Conservation (phyloP, 2,113 vertebrate species). For the Caloenas nicobarica region DNA sequence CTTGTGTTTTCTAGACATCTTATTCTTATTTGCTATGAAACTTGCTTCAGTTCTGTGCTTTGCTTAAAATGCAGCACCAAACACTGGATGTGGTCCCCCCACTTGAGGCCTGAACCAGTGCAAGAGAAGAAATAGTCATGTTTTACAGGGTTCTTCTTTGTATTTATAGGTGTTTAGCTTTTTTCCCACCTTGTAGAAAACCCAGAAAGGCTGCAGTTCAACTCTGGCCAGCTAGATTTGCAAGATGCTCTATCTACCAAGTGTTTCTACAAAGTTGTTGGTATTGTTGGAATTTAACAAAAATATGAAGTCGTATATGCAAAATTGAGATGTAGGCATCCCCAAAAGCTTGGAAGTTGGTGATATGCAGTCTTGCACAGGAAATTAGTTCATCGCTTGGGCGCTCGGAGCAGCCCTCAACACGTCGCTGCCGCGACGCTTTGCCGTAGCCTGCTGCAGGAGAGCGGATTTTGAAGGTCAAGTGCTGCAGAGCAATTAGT, state of each 20-base stretch:
- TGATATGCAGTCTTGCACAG: no score
- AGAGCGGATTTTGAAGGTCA: constrained; percentile 29
- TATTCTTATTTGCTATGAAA: background rate
- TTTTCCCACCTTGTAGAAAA: background rate
- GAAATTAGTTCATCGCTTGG: background rate
- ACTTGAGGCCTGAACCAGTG: background rate
- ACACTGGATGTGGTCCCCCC: background rate
- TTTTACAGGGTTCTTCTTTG: background rate
- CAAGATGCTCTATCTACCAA: background rate
- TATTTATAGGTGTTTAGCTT: background rate
- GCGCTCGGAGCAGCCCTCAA: rapidly evolving
- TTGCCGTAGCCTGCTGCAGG: background rate
- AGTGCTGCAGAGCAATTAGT: background rate
- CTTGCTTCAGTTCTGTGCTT: background rate
- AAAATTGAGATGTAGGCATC: background rate
- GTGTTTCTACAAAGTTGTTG: background rate
- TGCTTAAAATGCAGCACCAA: background rate
- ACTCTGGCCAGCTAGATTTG: background rate
- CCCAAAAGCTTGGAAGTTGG: background rate
- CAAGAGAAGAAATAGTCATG: background rate
- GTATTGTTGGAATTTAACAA: background rate
- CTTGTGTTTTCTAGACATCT: background rate
- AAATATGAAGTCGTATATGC: background rate
- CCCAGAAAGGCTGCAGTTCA: background rate
- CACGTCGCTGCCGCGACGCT: rapidly evolving